Percentiles rank a stretch among this genome's conserved stretches.
These are phyloP conservation scores for Thereva nobilitata DNA, from an alignment of 2,888 invertebrate genomes.

Conservation along the genomic window DNA sequence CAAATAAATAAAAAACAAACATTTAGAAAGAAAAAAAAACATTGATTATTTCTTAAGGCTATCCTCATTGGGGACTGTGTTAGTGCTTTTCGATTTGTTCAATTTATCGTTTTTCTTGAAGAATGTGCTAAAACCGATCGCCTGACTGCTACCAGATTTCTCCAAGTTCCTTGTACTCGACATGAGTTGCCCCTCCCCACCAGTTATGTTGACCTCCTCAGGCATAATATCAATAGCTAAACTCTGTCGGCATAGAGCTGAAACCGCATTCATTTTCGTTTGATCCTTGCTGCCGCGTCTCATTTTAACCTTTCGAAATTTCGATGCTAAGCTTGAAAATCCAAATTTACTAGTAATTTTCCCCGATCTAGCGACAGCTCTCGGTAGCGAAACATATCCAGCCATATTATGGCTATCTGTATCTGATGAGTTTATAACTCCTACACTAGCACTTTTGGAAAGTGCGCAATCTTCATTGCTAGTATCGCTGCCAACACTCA, in stretches of 20 bases:
- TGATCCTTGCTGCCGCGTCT: constrained; percentile 49
- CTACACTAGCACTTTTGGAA: constrained; percentile 75
- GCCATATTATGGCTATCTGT: constrained; percentile 52
- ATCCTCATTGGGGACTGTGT: constrained; percentile 9
- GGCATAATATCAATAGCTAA: constrained; percentile 65
- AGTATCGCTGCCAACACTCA: constrained; percentile 68
- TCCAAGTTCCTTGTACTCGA: constrained; percentile 44
- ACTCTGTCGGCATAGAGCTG: constrained; percentile 75
- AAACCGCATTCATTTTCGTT: constrained; percentile 65
- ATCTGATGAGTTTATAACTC: constrained; percentile 65
- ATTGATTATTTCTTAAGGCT: background rate
- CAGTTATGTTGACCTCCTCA: constrained; percentile 45
- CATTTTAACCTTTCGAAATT: constrained; percentile 64
- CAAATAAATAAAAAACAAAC: too few relatives aligned
- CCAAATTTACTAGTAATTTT: constrained; percentile 58
- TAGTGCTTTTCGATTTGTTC: constrained; percentile 54
- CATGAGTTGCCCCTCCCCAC: background rate
- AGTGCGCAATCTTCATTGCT: constrained; percentile 60
- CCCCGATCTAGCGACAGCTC: constrained; percentile 53
- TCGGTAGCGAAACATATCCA: constrained; percentile 62
- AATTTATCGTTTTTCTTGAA: constrained; percentile 42
- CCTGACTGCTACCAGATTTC: constrained; percentile 55
- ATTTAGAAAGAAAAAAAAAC: too few relatives aligned
- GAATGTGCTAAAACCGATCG: constrained; percentile 42
- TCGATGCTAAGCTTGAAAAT: constrained; percentile 64